Evolutionary conservation across 2,113 vertebrate genomes (phyloP), one percentile per base, ranked within the genome.

Genomic region (Pterocles burchelli): DNA sequence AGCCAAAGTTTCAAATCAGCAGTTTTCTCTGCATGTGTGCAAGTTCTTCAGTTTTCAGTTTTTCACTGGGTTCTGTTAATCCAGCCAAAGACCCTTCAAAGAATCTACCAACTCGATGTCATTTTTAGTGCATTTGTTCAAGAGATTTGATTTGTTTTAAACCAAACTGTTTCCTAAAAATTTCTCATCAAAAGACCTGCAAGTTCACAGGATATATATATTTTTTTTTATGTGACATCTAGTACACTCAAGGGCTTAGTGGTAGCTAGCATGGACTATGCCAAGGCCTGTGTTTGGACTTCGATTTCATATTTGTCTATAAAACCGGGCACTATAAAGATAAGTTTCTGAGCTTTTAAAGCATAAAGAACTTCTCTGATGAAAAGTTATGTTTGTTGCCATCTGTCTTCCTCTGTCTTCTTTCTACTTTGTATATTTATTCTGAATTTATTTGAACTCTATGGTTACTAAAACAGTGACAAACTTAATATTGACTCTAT

Each of bases 321-420:
- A 78, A 92, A 93, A 68, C 33, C 24, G 5, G 24, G 11, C 16
- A 49, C 28, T 31, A 9, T 17, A 86, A 83, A 85, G 4, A 8
- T 13, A 49, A 9, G 3, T 9, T 73, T 49, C 52, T 76, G 33
- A 76, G 33, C 9, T 61, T 36, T 58, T 28, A 70, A 72, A 84
- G 13, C 3, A n/a, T 4, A 2, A 51, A 0, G 2, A 45, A 45
- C 2, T 48, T 63, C 9, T 52, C 4, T 19, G 7, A 61, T 33
- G 8, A 49, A 14, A 81, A 49, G 3, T 38, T 34, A 19, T 29
- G 5, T n/a, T 62, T 62, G 11, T 20, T 52, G 5, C 8, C 43
- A 8, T 65, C 29, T n/a, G 7, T 46, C 34, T 82, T 54, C 51
- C 6, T 72, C 3, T 21, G 16, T 59, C 4, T 83, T 55, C 12